Evolutionary conservation across 1,140 invertebrate genomes (phyloP).

Genomic region (Brachionus asplanchnoidis): DNA sequence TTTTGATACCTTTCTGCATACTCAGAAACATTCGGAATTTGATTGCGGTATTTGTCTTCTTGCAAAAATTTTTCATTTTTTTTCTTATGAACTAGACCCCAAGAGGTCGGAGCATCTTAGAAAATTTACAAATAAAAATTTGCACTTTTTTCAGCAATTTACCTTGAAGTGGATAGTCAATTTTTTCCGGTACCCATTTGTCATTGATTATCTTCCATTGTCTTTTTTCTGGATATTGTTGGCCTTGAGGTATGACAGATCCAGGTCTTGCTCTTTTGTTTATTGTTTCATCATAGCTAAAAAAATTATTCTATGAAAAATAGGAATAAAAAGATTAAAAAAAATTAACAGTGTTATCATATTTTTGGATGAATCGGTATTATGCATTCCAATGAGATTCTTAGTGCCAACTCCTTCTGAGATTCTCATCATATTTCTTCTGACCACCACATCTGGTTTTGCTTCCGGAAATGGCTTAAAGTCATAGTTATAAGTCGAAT

Average conservation of each 20-base stretch:
- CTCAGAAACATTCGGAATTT: constrained; percentile 29
- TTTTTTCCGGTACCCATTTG: constrained; percentile 38
- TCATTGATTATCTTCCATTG: constrained; percentile 22
- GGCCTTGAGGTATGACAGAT: not conserved
- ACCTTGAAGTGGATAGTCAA: constrained; percentile 36
- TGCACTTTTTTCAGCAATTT: not conserved
- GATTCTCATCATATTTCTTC: not conserved
- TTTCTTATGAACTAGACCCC: constrained; percentile 32
- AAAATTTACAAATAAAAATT: not conserved
- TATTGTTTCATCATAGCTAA: constrained; percentile 33
- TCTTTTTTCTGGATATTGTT: constrained; percentile 34
- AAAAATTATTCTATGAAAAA: not conserved
- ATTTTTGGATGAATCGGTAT: constrained; percentile 19
- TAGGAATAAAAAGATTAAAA: not conserved
- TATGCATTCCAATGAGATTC: constrained; percentile 25
- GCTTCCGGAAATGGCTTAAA: not conserved
- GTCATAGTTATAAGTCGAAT: constrained; percentile 34
- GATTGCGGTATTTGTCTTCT: constrained; percentile 29
- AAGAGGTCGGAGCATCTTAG: constrained; percentile 1
- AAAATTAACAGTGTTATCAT: constrained; percentile 2
- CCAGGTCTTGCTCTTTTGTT: constrained; percentile 18
- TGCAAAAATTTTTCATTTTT: constrained; percentile 1
- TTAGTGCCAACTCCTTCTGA: constrained; percentile 7
- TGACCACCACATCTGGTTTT: constrained; percentile 6
- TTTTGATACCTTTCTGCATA: constrained; percentile 31